Conservation (phyloP, 23 tunicate species). For the Styela clava region DNA sequence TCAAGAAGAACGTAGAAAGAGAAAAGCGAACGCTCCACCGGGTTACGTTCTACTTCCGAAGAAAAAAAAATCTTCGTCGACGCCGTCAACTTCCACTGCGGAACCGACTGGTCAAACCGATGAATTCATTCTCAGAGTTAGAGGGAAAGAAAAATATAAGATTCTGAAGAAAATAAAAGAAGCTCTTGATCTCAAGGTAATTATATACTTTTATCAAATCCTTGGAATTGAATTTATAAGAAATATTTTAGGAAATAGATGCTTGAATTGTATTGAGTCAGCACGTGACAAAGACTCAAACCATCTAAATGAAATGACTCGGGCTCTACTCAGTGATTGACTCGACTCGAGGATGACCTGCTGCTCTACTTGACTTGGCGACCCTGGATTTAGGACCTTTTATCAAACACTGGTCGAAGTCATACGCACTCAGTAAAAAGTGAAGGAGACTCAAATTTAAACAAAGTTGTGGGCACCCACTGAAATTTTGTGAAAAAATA, state of each 20-base stretch:
- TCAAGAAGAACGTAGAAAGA: constrained; percentile 37
- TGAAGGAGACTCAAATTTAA: too few relatives aligned
- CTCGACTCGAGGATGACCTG: too few relatives aligned
- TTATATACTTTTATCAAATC: constrained; percentile 38
- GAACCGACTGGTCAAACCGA: constrained; percentile 1
- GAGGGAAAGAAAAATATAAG: constrained; percentile 29
- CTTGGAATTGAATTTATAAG: constrained; percentile 18
- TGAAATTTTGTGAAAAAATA: too few relatives aligned
- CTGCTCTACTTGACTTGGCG: too few relatives aligned
- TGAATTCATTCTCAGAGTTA: constrained; percentile 22
- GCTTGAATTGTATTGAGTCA: too few relatives aligned
- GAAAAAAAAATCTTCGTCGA: not conserved
- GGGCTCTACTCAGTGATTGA: too few relatives aligned
- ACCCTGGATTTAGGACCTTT: too few relatives aligned
- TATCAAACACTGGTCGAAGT: too few relatives aligned
- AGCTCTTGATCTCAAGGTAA: constrained; percentile 40
- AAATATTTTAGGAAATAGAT: not conserved
- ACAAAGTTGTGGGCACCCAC: too few relatives aligned
- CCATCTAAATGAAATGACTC: too few relatives aligned
- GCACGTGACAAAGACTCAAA: too few relatives aligned
- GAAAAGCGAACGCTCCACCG: constrained; percentile 15
- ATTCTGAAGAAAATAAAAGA: constrained; percentile 20
- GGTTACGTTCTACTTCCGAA: constrained; percentile 1
- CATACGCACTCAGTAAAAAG: too few relatives aligned
- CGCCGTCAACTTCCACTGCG: constrained; percentile 16